phyloP scores from a whole-genome alignment of 2,113 vertebrate genomes.

The Antennarius striatus region DNA sequence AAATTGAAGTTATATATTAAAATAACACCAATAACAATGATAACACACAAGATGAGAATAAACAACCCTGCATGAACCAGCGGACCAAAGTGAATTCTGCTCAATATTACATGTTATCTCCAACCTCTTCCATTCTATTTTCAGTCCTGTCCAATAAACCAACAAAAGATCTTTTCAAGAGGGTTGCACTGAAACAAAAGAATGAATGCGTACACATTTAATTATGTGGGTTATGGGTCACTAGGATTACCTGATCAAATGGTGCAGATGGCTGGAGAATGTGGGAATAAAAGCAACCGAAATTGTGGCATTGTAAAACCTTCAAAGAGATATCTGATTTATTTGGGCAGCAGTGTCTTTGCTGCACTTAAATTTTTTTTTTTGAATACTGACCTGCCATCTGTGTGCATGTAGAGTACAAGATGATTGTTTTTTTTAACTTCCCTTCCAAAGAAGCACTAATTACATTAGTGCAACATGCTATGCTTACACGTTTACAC shows the following conservation, averaged over 20 bases:
- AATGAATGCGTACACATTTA: constrained; percentile 30
- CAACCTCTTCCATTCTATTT: constrained; percentile 16
- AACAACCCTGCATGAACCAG: too few species aligned
- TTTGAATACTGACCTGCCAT: constrained; percentile 67
- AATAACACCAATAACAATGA: constrained; percentile 2
- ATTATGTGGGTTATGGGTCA: constrained; percentile 15
- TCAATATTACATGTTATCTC: constrained; percentile 21
- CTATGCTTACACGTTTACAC: constrained; percentile 42
- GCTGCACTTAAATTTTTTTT: constrained; percentile 49
- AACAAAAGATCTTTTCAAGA: constrained; percentile 22
- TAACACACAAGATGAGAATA: too few species aligned
- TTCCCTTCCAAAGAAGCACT: constrained; percentile 40
- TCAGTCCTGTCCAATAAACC: constrained; percentile 9
- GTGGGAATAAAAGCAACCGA: constrained; percentile 49
- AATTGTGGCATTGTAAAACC: constrained; percentile 55
- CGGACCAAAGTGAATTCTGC: background rate
- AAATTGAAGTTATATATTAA: constrained; percentile 11
- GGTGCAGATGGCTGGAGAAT: constrained; percentile 34
- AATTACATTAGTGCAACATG: constrained; percentile 35
- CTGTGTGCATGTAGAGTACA: constrained; percentile 61
- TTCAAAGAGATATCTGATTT: constrained; percentile 55
- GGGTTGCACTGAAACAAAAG: background rate
- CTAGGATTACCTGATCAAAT: constrained; percentile 45
- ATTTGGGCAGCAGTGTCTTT: constrained; percentile 57
- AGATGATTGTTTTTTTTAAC: constrained; percentile 43